phyloP scores from a whole-genome alignment of 1,140 invertebrate genomes.

The Chelonus insularis region DNA sequence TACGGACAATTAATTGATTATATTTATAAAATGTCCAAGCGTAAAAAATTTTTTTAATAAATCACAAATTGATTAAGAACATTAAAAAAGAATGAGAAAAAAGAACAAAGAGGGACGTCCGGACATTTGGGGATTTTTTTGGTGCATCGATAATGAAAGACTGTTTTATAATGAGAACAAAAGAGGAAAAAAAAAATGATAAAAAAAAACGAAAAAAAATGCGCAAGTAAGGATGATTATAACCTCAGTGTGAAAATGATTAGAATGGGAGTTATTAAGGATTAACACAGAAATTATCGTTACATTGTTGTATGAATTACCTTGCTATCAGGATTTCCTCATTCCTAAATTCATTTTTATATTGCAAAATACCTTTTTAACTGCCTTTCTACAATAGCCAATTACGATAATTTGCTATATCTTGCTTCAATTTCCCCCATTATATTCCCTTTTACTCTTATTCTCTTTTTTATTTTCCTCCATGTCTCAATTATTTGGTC shows the following conservation, averaged over 20 bases:
- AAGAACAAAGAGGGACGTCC: slow-evolving; percentile 23
- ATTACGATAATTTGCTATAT: slow-evolving; percentile 17
- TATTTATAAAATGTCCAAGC: too few species aligned
- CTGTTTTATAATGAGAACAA: slow-evolving; percentile 41
- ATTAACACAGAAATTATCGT: slow-evolving; percentile 29
- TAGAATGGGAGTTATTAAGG: slow-evolving; percentile 30
- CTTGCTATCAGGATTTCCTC: slow-evolving; percentile 9
- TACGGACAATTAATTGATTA: too few species aligned
- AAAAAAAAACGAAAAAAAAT: slow-evolving; percentile 15
- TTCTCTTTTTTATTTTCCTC: neutral
- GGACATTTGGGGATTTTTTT: slow-evolving; percentile 18
- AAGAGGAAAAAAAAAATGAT: slow-evolving; percentile 22
- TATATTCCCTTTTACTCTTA: slow-evolving; percentile 15
- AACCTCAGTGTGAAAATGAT: slow-evolving; percentile 19
- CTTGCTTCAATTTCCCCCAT: slow-evolving; percentile 15
- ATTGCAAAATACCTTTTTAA: slow-evolving; percentile 17
- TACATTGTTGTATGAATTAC: slow-evolving; percentile 31
- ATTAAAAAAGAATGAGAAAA: slow-evolving; percentile 3
- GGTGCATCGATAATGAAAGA: slow-evolving; percentile 43
- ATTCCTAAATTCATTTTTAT: slow-evolving; percentile 13
- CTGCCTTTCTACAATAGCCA: slow-evolving; percentile 15
- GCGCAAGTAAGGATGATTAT: slow-evolving; percentile 5
- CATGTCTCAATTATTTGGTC: neutral
- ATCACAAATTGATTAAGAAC: neutral
- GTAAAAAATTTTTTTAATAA: too few species aligned